These are phyloP conservation scores for Bolinopsis microptera DNA, from an alignment of 37 sponge, comb jelly and placozoan genomes.

Conservation along the genomic window DNA sequence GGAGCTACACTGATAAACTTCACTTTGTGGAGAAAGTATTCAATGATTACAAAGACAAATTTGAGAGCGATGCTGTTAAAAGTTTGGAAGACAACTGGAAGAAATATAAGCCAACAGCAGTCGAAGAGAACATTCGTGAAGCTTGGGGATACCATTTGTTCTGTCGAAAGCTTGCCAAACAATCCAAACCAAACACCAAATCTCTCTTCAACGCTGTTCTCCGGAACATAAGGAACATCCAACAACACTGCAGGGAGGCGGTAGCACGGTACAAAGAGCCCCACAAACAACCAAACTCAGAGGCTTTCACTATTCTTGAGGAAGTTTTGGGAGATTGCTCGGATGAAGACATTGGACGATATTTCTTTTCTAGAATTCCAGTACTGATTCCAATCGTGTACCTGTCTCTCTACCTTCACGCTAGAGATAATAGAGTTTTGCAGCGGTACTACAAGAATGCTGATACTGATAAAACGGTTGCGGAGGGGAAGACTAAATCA, in stretches of 20 bases:
- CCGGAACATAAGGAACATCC: conserved; percentile 10
- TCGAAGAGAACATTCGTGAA: background rate
- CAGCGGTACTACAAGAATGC: background rate
- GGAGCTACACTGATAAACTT: background rate
- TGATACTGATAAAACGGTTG: background rate
- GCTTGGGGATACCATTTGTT: conserved; percentile 27
- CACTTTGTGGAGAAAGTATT: conserved; percentile 26
- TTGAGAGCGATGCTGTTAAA: background rate
- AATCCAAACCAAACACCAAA: background rate
- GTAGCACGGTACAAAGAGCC: background rate
- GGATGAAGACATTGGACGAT: conserved; percentile 13
- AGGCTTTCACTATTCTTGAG: background rate
- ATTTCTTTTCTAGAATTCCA: conserved; percentile 12
- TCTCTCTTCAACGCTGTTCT: background rate
- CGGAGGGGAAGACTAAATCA: background rate
- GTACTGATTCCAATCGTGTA: background rate
- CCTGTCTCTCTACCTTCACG: background rate
- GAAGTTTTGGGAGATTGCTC: background rate
- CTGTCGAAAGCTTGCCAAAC: conserved; percentile 20
- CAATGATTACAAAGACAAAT: conserved; percentile 25
- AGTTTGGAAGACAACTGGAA: background rate
- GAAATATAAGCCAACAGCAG: background rate
- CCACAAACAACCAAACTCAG: background rate
- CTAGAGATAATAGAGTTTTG: background rate
- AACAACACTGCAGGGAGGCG: conserved; percentile 20